A percentile compares a stretch with the other conserved stretches of the same genome.
Conservation (phyloP, 1,140 invertebrate species). For the Sinella curviseta region DNA sequence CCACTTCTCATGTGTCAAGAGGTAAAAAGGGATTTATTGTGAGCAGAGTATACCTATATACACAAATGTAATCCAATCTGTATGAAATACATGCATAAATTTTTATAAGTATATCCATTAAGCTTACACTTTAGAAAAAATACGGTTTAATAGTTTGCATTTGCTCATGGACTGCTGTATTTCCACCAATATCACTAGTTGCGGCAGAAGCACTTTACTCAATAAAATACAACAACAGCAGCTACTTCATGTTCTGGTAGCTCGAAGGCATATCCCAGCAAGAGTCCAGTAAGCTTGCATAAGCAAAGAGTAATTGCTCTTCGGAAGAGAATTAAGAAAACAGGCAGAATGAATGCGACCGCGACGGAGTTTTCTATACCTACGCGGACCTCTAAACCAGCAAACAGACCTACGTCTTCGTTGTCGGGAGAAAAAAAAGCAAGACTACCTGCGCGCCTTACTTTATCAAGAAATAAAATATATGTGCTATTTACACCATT, state of each 20-base stretch:
- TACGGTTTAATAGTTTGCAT: neutral
- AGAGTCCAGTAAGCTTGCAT: slow-evolving; percentile 1
- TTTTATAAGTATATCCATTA: neutral
- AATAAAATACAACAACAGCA: neutral
- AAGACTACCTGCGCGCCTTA: too few species aligned
- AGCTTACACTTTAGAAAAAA: neutral
- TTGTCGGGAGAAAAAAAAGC: neutral
- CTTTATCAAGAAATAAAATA: slow-evolving; percentile 6
- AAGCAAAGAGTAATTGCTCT: slow-evolving; percentile 19
- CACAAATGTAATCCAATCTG: neutral
- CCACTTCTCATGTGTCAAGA: neutral
- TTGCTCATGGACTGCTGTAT: neutral
- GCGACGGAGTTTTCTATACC: neutral
- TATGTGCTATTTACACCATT: slow-evolving; percentile 25
- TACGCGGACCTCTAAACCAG: neutral
- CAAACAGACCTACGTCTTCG: neutral
- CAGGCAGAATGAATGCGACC: neutral
- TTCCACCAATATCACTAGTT: neutral
- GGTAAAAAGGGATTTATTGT: neutral
- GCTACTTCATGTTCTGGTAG: neutral
- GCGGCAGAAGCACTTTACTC: slow-evolving; percentile 13
- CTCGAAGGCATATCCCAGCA: slow-evolving; percentile 15
- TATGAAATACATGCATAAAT: neutral
- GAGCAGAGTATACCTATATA: neutral
- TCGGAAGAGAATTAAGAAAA: slow-evolving; percentile 26